Percentiles rank a stretch among this genome's conserved stretches.
Conservation (phyloP, 1,140 invertebrate genomes). For the Tetraneura akinire region DNA sequence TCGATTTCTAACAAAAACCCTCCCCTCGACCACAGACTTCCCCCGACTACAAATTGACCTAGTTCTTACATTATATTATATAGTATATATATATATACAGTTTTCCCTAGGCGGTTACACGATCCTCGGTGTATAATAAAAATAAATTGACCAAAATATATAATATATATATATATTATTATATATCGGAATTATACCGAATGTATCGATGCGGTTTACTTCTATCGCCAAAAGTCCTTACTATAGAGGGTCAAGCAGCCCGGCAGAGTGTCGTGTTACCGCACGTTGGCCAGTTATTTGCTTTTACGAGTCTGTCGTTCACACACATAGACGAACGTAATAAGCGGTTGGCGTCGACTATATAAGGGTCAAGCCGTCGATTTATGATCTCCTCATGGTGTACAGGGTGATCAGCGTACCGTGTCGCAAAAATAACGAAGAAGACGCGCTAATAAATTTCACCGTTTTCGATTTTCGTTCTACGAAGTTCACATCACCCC, state of each 20-base stretch:
- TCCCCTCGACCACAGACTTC: not conserved
- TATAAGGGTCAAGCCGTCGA: not conserved
- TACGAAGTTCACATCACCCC: too few species aligned
- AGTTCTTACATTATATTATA: not conserved
- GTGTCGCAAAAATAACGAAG: too few species aligned
- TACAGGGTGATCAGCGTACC: too few species aligned
- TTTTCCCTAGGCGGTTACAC: not conserved
- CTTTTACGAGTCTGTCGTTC: slow-evolving; percentile 7
- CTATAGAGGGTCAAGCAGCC: not conserved
- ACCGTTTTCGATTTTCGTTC: too few species aligned
- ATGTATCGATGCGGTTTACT: not conserved
- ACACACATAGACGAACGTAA: not conserved
- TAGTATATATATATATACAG: too few species aligned
- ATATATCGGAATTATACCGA: not conserved
- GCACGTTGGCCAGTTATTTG: not conserved
- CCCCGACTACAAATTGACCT: not conserved
- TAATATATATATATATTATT: too few species aligned
- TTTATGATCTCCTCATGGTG: too few species aligned
- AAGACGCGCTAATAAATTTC: too few species aligned
- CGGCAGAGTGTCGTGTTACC: slow-evolving; percentile 16
- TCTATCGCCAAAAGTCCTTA: not conserved
- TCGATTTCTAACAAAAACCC: not conserved
- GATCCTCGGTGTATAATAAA: slow-evolving; percentile 15
- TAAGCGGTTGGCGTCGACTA: not conserved
- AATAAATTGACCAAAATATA: slow-evolving; percentile 29